These are phyloP conservation scores for Synanceia verrucosa DNA, from an alignment of 2,797 vertebrate genomes.

Conservation along the genomic window DNA sequence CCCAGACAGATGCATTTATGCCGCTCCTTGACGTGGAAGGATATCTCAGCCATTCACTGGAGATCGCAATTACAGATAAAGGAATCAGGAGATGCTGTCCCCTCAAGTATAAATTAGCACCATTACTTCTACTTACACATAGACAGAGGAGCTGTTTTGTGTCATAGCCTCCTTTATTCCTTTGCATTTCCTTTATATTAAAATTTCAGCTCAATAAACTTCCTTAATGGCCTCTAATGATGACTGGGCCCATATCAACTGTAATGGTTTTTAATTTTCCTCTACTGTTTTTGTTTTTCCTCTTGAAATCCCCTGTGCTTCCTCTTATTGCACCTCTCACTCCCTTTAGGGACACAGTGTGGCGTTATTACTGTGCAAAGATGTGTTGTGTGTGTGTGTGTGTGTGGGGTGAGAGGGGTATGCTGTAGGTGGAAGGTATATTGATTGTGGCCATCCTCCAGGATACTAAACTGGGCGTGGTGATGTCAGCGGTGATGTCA, in stretches of 20 bases:
- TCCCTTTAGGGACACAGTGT: conserved; percentile 35
- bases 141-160: conserved; percentile 39
- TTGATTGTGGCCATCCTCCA: conserved; percentile 70
- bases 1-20: conserved; percentile 71
- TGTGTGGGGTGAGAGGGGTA: conserved; percentile 18
- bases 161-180: conserved; percentile 17
- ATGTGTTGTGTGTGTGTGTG: conserved; percentile 10
- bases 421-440: conserved; percentile 56
- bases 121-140: conserved; percentile 44
- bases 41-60: conserved; percentile 65
- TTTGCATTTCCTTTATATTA: conserved; percentile 36
- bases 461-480: conserved; percentile 66
- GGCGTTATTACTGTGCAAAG: conserved; percentile 51
- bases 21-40: conserved; percentile 58
- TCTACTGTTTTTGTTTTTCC: conserved; percentile 57
- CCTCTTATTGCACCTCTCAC: conserved; percentile 59
- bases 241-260: conserved; percentile 38
- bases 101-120: conserved; percentile 53
- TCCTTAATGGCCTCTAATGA: conserved; percentile 55
- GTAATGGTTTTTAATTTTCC: conserved; percentile 69
- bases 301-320: conserved; percentile 49
- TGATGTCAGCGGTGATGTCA: conserved; percentile 84
- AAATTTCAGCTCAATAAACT: conserved; percentile 52
- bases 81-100: conserved; percentile 60
- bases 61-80: conserved; percentile 76